Base-by-base conservation (phyloP, 2,888 invertebrate genomes). In the Helicoverpa assulta region DNA sequence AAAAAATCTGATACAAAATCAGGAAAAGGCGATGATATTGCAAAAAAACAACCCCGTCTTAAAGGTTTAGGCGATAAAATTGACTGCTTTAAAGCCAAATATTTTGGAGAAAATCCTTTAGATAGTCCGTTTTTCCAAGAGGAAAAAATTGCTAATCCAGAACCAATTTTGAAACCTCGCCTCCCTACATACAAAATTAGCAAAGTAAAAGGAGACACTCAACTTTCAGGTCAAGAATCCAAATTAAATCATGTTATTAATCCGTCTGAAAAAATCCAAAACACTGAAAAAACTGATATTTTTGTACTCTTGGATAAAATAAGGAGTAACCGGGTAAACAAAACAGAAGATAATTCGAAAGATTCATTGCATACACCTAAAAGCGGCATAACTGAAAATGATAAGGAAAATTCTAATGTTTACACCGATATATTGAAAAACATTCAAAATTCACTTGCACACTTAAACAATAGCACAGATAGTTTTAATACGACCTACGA, bases 91-190 rank as follows among this genome's bases (percentile, higher is more conserved):
- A 97, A 97, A 89, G 94, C 95, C 0, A 97, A 97, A 92, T 98
- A 97, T 88, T 98, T 98, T 88, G 98, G 97, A 1, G 94, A 96
- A 71, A 96, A 98, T 89, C 98, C 98, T 0, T 90, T 98, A 65
- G 98, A 98, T 80, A 98, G 97, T 92, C 98, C 98, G 0, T 95
- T 98, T 79, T 98, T 98, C 82, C 91, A 93, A 69, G 97, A 97
- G 92, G 95, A 96, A 53, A 85, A 91, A 10, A 95, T 96, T 73
- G 89, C 90, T 14, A 90, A 92, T 29, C 96, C 96, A 0, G 93
- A 95, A 83, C 95, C 96, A 47, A 87, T 95, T 33, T 83, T 76
- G 16, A 79, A 80, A 21, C 91, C 93, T 29, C 88, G 84, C 73
- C 72, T 86, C 18, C 59, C 80, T 5, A 52, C 85, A 70, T 88